Evolutionary conservation across 2,888 invertebrate species (phyloP), one percentile per base, ranked within the genome.

Genomic region (Eupithecia exiguata): DNA sequence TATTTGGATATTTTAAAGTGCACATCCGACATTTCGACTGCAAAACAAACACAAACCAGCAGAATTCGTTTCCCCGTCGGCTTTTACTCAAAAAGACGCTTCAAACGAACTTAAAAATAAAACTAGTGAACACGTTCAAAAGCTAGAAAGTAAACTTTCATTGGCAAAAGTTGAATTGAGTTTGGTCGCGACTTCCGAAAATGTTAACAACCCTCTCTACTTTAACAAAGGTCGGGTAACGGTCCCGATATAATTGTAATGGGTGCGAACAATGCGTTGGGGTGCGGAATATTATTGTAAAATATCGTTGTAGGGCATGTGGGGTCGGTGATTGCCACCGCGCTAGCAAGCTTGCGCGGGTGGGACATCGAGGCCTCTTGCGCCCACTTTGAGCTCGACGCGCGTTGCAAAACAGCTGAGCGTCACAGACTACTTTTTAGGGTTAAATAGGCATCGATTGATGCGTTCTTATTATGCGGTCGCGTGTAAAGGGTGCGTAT

Each of bases 401-500:
- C 71, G 58, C 66, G 18, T 66, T 69, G 18, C 18, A 14, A 40
- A 61, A 71, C 76, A 76, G 73, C 73, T 76, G 76, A 71, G 71
- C 68, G n/a, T 58, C 30, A 12, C 21, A 43, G 25, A 18, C 12
- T 25, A 9, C 62, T 6, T 68, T 74, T 74, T 71, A 76, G 77
- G 73, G 75, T 74, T 74, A 71, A 73, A 46, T 72, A 14, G 14
- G 18, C 66, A 78, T 78, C 77, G 80, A 80, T 80, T 71, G 53
- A 71, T 46, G 61, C 68, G 68, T 58, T 71, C 35, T 70, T 69
- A 69, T 68, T 73, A 74, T 75, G 74, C 73, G 76, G 76, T 78
- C 76, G 70, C 78, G 72, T 76, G 78, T 68, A 74, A 75, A 71
- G 80, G 80, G 79, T 74, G 71, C 68, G 74, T 74, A 80, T 80